These are phyloP conservation scores for Mungos mungo DNA, from an alignment of 2,113 vertebrate genomes.

Conservation along the genomic window DNA sequence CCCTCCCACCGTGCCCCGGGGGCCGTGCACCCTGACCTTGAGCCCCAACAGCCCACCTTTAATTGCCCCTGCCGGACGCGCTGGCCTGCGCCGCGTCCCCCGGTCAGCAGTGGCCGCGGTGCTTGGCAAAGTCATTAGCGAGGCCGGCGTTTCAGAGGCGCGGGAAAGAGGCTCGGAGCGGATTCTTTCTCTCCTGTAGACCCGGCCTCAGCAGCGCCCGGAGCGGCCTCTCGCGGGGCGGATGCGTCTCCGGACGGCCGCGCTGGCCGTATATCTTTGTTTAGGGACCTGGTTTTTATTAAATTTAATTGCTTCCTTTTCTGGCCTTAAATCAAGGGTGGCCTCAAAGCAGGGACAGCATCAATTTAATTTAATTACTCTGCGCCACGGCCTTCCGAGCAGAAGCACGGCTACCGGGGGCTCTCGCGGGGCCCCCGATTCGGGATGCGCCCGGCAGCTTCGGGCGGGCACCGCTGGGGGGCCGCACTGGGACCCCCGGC, in stretches of 20 bases:
- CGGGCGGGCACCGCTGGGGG: background rate
- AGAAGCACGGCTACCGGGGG: slow-evolving; percentile 66
- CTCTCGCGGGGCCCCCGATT: background rate
- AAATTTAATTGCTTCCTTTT: slow-evolving; percentile 82
- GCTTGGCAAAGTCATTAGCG: slow-evolving; percentile 41
- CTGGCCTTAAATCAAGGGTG: slow-evolving; percentile 82
- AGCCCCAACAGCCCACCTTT: slow-evolving; percentile 74
- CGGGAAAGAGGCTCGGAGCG: slow-evolving; percentile 37
- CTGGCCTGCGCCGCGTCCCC: slow-evolving; percentile 64
- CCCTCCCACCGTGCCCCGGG: slow-evolving; percentile 76
- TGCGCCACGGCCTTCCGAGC: slow-evolving; percentile 47
- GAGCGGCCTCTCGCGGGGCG: background rate
- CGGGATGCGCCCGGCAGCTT: background rate
- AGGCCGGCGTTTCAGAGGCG: background rate
- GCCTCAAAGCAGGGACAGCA: slow-evolving; percentile 78
- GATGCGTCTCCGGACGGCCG: slow-evolving; percentile 56
- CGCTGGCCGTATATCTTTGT: slow-evolving; percentile 63
- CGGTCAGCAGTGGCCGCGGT: background rate
- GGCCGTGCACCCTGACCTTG: slow-evolving; percentile 79
- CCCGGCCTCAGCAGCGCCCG: background rate
- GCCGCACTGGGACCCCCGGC: background rate
- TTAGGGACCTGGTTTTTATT: slow-evolving; percentile 81
- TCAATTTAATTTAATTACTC: slow-evolving; percentile 80
- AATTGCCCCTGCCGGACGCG: slow-evolving; percentile 77
- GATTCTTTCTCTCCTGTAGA: slow-evolving; percentile 18